Evolutionary conservation across 2,888 invertebrate genomes (phyloP).

Genomic region (Drosophila mimetica): DNA sequence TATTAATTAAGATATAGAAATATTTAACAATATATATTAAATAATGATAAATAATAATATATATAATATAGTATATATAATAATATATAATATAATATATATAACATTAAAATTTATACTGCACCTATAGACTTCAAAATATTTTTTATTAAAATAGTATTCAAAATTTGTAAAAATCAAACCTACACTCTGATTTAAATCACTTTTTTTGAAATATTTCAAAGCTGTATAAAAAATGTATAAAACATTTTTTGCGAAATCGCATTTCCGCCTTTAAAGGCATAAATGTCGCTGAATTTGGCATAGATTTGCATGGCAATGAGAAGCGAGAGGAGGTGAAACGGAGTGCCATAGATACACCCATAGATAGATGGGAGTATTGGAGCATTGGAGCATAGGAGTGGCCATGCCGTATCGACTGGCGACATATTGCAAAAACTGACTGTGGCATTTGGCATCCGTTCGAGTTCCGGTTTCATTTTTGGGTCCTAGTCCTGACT

Average conservation of each 20-base stretch:
- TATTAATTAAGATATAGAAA: no score
- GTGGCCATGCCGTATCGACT: conserved; percentile 53
- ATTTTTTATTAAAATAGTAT: not conserved
- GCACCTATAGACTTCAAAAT: no score
- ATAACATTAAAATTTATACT: no score
- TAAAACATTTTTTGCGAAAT: conserved; percentile 55
- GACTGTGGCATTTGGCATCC: conserved; percentile 45
- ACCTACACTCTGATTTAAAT: conserved; percentile 42
- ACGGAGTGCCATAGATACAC: conserved; percentile 1
- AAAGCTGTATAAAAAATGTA: conserved; percentile 46
- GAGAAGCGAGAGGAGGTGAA: conserved; percentile 6
- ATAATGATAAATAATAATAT: no score
- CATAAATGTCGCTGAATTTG: conserved; percentile 72
- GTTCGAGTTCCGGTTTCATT: conserved; percentile 42
- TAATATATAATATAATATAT: no score
- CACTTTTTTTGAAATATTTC: conserved; percentile 14
- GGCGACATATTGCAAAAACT: conserved; percentile 69
- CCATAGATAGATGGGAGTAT: not conserved
- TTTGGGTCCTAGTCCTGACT: conserved; percentile 26
- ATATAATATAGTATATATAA: no score
- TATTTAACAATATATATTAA: no score
- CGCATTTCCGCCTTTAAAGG: conserved; percentile 41
- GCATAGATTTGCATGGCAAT: conserved; percentile 78
- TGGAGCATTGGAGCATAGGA: not conserved
- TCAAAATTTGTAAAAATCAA: not conserved